These are phyloP conservation scores for Oikopleura albicans DNA, from an alignment of 23 tunicate genomes.

Conservation along the genomic window DNA sequence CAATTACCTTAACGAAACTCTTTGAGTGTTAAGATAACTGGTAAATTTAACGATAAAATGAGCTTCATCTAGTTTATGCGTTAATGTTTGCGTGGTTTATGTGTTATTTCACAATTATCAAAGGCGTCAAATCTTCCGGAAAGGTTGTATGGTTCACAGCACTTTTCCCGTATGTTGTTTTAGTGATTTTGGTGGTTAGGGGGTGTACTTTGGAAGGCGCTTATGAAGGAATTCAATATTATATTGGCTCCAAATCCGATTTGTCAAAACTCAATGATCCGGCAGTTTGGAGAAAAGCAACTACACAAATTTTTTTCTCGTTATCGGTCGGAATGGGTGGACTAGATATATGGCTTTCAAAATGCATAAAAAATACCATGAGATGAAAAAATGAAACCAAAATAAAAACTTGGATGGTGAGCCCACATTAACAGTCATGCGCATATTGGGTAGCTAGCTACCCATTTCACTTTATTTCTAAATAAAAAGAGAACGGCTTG, in stretches of 20 bases:
- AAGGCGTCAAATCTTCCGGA: slow-evolving; percentile 65
- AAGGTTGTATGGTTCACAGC: slow-evolving; percentile 43
- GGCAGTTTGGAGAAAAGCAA: slow-evolving; percentile 53
- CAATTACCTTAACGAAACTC: too few species aligned
- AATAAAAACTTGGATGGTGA: too few species aligned
- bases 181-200: slow-evolving; percentile 21
- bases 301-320: slow-evolving; percentile 58
- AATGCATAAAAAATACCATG: too few species aligned
- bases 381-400: too few species aligned
- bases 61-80: slow-evolving; percentile 34
- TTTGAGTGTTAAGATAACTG: too few species aligned
- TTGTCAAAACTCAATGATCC: too few species aligned
- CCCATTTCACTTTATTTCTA: too few species aligned
- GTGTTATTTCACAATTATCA: slow-evolving; percentile 44
- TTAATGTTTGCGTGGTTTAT: slow-evolving; percentile 79
- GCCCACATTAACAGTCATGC: too few species aligned
- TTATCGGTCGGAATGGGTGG: slow-evolving; percentile 58
- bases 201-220: slow-evolving; percentile 30
- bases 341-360: too few species aligned
- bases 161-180: slow-evolving; percentile 29
- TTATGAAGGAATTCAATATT: slow-evolving; percentile 22
- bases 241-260: slow-evolving; percentile 24
- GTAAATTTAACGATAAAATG: too few species aligned
- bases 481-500: too few species aligned
- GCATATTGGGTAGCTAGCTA: too few species aligned